A percentile compares a stretch with the other conserved stretches of the same genome.
Evolutionary conservation across 2,113 vertebrate species (phyloP).

Genomic region (Etia nguti): DNA sequence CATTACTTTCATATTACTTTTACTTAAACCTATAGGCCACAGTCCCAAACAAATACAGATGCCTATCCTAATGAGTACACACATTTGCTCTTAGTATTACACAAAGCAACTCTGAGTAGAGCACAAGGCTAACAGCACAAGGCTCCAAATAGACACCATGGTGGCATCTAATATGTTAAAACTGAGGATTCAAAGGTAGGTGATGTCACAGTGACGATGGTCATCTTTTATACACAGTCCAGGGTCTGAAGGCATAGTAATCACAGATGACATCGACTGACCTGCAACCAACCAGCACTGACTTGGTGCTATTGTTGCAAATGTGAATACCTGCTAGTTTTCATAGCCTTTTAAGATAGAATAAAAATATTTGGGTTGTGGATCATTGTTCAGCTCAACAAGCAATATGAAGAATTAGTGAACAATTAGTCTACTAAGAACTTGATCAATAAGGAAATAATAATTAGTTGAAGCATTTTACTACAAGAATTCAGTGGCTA

Average conservation of each 20-base stretch:
- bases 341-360: background rate
- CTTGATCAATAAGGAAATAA: background rate
- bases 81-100: background rate
- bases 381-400: background rate
- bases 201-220: background rate
- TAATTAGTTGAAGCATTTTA: background rate
- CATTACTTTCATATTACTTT: background rate
- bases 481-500: background rate
- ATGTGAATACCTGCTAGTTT: background rate
- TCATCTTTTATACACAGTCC: background rate
- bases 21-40: background rate
- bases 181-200: background rate
- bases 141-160: background rate
- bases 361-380: background rate
- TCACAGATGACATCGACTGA: background rate
- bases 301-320: background rate
- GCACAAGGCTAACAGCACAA: background rate
- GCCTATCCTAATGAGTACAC: background rate
- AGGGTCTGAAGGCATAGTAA: background rate
- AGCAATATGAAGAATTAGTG: background rate
- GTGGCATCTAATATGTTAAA: background rate
- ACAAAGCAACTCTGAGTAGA: background rate
- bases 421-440: background rate
- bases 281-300: background rate
- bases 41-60: background rate